phyloP scores from a whole-genome alignment of 2,888 invertebrate genomes.

The Gnatocerus cornutus region DNA sequence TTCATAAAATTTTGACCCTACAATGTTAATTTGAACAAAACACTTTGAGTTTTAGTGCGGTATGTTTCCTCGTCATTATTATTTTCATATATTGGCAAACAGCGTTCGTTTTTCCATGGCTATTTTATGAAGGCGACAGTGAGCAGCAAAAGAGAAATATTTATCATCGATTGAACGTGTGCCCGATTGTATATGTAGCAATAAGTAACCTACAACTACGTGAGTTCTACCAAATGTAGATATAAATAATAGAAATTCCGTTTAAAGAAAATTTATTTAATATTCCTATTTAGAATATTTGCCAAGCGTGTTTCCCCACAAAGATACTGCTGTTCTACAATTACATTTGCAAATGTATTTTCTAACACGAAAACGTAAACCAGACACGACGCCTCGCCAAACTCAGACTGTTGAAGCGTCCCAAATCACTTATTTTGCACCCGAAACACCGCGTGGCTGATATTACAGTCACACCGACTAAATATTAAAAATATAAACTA shows the following conservation, averaged over 20 bases:
- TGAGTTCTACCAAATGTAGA: conserved; percentile 41
- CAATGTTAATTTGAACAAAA: conserved; percentile 21
- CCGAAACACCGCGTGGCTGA: conserved; percentile 45
- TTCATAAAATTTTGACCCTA: conserved; percentile 22
- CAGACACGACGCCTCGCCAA: conserved; percentile 44
- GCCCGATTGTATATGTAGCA: conserved; percentile 36
- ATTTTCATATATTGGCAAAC: conserved; percentile 30
- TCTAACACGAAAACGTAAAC: conserved; percentile 44
- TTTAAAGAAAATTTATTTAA: conserved; percentile 58
- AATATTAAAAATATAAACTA: conserved; percentile 47
- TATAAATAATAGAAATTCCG: conserved; percentile 58
- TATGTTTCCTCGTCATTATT: conserved; percentile 5
- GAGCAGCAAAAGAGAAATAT: conserved; percentile 33
- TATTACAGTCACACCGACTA: conserved; percentile 47
- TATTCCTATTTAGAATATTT: conserved; percentile 52
- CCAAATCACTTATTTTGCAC: conserved; percentile 48
- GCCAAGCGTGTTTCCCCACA: conserved; percentile 51
- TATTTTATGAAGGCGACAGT: conserved; percentile 33
- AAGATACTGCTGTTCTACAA: conserved; percentile 47
- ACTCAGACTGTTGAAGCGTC: conserved; percentile 42
- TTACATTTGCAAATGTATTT: conserved; percentile 50
- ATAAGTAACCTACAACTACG: conserved; percentile 49
- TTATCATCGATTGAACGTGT: conserved; percentile 35
- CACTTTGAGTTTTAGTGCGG: conserved; percentile 13
- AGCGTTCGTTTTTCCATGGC: conserved; percentile 14